Evolutionary conservation across 1,140 invertebrate species (phyloP).

Genomic region (Arion vulgaris): DNA sequence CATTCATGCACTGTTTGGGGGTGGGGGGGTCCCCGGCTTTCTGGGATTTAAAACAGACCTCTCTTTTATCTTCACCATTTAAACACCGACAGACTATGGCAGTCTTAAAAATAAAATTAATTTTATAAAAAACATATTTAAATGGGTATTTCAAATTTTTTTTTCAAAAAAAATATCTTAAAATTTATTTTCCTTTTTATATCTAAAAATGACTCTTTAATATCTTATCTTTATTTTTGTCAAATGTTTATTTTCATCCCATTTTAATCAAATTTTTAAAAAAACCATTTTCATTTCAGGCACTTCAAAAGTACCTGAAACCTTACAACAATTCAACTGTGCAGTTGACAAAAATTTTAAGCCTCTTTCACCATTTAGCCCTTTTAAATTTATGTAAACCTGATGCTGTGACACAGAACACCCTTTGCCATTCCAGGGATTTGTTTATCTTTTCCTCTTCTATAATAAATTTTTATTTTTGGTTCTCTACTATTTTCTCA

Average conservation of each 20-base stretch:
- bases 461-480: too few relatives aligned
- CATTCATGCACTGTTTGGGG: slow-evolving; percentile 48
- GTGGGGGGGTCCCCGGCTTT: slow-evolving; percentile 38
- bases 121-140: too few relatives aligned
- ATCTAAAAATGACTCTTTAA: too few relatives aligned
- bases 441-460: neutral
- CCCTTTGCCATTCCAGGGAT: slow-evolving; percentile 37
- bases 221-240: too few relatives aligned
- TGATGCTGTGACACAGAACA: slow-evolving; percentile 40
- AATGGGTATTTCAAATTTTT: too few relatives aligned
- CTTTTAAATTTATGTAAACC: slow-evolving; percentile 35
- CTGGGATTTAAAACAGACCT: slow-evolving; percentile 44
- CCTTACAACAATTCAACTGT: slow-evolving; percentile 45
- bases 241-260: too few relatives aligned
- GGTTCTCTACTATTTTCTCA: too few relatives aligned
- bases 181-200: too few relatives aligned
- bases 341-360: slow-evolving; percentile 39
- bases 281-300: slow-evolving; percentile 15
- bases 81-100: slow-evolving; percentile 49
- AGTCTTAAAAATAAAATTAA: slow-evolving; percentile 47
- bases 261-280: too few relatives aligned
- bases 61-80: slow-evolving; percentile 48
- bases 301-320: slow-evolving; percentile 38
- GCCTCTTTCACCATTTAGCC: slow-evolving; percentile 35
- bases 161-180: too few relatives aligned